Conservation (phyloP, 2,888 invertebrate genomes). For the Pollenia griseotomentosa region DNA sequence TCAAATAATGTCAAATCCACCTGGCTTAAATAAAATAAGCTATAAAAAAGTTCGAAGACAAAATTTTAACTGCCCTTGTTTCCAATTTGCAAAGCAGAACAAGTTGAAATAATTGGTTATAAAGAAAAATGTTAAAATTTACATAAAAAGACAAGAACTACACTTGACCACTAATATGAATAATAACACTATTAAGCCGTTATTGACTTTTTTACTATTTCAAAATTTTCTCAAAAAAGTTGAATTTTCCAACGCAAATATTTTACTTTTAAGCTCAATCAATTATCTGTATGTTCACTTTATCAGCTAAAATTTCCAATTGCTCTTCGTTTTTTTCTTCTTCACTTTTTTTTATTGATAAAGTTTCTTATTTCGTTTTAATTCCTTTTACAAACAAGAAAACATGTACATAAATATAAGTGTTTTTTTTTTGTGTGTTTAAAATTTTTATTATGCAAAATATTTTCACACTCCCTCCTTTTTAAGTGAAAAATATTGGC, state of each 20-base stretch:
- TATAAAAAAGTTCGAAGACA: background rate
- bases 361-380: constrained; percentile 1
- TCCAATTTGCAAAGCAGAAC: background rate
- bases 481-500: background rate
- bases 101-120: background rate
- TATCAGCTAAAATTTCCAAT: background rate
- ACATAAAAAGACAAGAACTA: too few relatives aligned
- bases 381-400: background rate
- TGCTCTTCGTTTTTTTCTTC: background rate
- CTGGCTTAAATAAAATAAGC: background rate
- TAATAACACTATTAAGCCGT: too few relatives aligned
- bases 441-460: background rate
- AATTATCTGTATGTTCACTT: background rate
- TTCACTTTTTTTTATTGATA: background rate
- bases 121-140: background rate
- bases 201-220: background rate
- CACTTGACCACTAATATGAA: too few relatives aligned
- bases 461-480: background rate
- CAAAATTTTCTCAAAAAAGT: too few relatives aligned
- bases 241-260: too few relatives aligned
- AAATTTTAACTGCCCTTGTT: background rate
- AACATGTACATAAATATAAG: background rate
- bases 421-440: background rate
- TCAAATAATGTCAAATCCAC: background rate
- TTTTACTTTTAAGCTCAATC: background rate